Evolutionary conservation across 1,140 invertebrate species (phyloP).

Genomic region (Drosophila santomea): DNA sequence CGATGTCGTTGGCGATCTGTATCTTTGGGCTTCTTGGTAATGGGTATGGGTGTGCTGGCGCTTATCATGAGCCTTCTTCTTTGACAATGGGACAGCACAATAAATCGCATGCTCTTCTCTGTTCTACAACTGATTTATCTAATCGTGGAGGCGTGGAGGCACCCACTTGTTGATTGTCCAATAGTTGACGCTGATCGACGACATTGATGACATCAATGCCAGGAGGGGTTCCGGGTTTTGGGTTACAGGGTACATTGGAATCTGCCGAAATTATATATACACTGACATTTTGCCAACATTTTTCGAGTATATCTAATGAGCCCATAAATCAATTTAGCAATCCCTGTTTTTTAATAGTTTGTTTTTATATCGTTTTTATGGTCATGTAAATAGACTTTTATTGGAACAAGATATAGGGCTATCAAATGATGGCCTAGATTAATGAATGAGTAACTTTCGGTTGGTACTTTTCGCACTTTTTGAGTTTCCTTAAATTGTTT

Average conservation of each 20-base stretch:
- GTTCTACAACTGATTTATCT: slow-evolving; percentile 32
- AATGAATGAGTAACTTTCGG: slow-evolving; percentile 13
- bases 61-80: background rate
- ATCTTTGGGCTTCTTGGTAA: background rate
- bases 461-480: background rate
- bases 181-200: slow-evolving; percentile 26
- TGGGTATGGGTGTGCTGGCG: slow-evolving; percentile 4
- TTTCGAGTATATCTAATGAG: too few species aligned
- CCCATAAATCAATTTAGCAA: background rate
- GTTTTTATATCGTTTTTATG: background rate
- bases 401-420: background rate
- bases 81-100: slow-evolving; percentile 9
- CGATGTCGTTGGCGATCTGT: background rate
- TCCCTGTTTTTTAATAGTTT: background rate
- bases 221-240: background rate
- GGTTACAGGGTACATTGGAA: background rate
- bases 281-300: background rate
- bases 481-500: slow-evolving; percentile 25
- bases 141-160: slow-evolving; percentile 5
- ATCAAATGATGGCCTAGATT: slow-evolving; percentile 3
- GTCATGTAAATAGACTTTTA: slow-evolving; percentile 4
- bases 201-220: slow-evolving; percentile 14
- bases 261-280: background rate
- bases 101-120: slow-evolving; percentile 31
- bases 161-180: slow-evolving; percentile 21